Evolutionary conservation across 2,113 vertebrate genomes (phyloP).

Genomic region (Tiliqua scincoides): DNA sequence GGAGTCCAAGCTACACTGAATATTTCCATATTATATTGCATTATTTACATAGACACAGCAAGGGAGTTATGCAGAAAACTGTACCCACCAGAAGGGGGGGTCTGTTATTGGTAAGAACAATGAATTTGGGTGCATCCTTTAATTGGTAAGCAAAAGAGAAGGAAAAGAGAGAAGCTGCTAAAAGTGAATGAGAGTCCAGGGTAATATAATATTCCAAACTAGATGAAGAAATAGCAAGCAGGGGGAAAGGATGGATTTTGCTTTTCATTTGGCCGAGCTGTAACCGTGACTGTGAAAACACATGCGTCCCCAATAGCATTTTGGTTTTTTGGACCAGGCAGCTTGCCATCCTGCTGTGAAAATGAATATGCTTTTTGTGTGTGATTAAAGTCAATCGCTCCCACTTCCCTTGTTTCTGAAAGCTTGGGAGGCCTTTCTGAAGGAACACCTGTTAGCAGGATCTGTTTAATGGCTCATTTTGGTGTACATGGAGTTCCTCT

Average conservation of each 20-base stretch:
- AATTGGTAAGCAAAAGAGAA: slow-evolving; percentile 11
- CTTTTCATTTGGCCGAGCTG: background rate
- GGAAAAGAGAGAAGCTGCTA: background rate
- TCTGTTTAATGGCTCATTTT: slow-evolving; percentile 17
- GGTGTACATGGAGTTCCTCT: slow-evolving; percentile 28
- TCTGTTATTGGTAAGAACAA: background rate
- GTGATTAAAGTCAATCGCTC: slow-evolving; percentile 17
- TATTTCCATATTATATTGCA: background rate
- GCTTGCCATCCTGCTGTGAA: slow-evolving; percentile 33
- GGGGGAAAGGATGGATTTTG: background rate
- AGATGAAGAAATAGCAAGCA: slow-evolving; percentile 47
- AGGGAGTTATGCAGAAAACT: background rate
- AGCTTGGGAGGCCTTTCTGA: slow-evolving; percentile 34
- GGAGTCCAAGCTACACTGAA: background rate
- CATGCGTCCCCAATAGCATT: background rate
- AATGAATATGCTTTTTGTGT: slow-evolving; percentile 38
- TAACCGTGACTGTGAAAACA: slow-evolving; percentile 26
- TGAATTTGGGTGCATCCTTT: background rate
- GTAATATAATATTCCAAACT: slow-evolving; percentile 55
- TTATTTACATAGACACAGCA: background rate
- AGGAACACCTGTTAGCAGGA: slow-evolving; percentile 42
- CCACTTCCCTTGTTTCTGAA: slow-evolving; percentile 29
- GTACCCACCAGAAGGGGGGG: slow-evolving; percentile 17
- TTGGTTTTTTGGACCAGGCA: slow-evolving; percentile 14
- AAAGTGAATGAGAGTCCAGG: slow-evolving; percentile 38